These are phyloP conservation scores for Priocnemis perturbator DNA, from an alignment of 2,888 invertebrate genomes.

Conservation along the genomic window DNA sequence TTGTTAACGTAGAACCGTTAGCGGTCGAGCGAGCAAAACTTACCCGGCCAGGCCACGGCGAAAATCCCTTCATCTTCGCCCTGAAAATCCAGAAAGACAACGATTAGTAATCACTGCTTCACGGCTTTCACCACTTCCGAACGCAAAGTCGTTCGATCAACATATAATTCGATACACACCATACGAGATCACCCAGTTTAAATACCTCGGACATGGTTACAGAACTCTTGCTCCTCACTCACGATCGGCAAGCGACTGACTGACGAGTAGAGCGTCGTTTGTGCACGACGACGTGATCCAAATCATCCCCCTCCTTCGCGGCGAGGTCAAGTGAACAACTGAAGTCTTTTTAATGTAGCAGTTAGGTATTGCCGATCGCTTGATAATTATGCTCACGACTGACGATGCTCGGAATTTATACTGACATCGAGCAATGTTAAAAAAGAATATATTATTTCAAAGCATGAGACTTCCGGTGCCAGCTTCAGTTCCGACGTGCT, in stretches of 20 bases:
- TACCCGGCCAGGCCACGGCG: constrained; percentile 98
- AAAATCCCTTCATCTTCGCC: constrained; percentile 99
- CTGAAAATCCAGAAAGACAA: constrained; percentile 79
- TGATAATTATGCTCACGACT: constrained; percentile 5
- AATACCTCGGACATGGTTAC: constrained; percentile 78
- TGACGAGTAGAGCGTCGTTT: constrained; percentile 67
- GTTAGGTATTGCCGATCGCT: neutral
- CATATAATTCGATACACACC: constrained; percentile 77
- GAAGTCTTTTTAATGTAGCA: neutral
- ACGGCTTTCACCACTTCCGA: constrained; percentile 27
- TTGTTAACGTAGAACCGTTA: constrained; percentile 72
- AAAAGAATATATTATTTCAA: neutral
- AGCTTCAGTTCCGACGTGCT: constrained; percentile 33
- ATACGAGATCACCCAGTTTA: constrained; percentile 83
- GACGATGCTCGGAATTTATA: neutral
- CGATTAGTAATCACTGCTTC: constrained; percentile 42
- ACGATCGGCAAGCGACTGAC: constrained; percentile 73
- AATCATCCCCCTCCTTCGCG: constrained; percentile 53
- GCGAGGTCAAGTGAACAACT: constrained; percentile 41
- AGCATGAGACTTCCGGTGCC: constrained; percentile 27
- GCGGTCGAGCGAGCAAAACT: constrained; percentile 76
- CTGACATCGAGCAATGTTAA: neutral
- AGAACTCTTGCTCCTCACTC: constrained; percentile 42
- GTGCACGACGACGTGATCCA: constrained; percentile 65
- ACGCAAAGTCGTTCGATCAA: constrained; percentile 29